Percentiles rank a stretch among this genome's conserved stretches.
These are phyloP conservation scores for Heteromyza rotundicornis DNA, from an alignment of 2,888 invertebrate species.

Conservation along the genomic window DNA sequence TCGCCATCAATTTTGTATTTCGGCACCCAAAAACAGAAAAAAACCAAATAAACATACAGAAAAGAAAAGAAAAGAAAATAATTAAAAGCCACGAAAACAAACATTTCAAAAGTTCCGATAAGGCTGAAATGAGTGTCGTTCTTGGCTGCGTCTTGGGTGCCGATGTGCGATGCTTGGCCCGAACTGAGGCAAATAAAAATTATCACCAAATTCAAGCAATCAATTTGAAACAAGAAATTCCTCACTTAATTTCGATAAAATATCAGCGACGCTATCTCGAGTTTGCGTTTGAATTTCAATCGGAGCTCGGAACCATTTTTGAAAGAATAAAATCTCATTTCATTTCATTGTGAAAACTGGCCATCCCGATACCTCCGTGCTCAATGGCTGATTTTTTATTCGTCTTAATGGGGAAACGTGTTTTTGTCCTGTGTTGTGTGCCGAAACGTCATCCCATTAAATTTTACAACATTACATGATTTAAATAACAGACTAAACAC, in stretches of 20 bases:
- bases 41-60: background rate
- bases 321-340: conserved; percentile 1
- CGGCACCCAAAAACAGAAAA: background rate
- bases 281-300: conserved; percentile 1
- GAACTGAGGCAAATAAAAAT: conserved; percentile 34
- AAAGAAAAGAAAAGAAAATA: conserved; percentile 9
- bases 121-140: conserved; percentile 13
- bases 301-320: background rate
- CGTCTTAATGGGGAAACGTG: too few relatives aligned
- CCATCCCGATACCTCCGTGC: background rate
- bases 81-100: conserved; percentile 20
- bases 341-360: background rate
- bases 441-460: background rate
- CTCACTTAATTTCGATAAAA: conserved; percentile 49
- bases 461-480: background rate
- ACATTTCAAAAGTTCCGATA: conserved; percentile 29
- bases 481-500: background rate
- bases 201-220: conserved; percentile 48
- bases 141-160: background rate
- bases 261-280: conserved; percentile 23
- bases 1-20: conserved; percentile 14
- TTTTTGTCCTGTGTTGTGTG: too few relatives aligned
- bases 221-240: conserved; percentile 49
- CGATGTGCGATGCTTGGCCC: conserved; percentile 5
- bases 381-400: too few relatives aligned